Conservation (phyloP, 2,113 vertebrate genomes). For the Dissostichus mawsoni region DNA sequence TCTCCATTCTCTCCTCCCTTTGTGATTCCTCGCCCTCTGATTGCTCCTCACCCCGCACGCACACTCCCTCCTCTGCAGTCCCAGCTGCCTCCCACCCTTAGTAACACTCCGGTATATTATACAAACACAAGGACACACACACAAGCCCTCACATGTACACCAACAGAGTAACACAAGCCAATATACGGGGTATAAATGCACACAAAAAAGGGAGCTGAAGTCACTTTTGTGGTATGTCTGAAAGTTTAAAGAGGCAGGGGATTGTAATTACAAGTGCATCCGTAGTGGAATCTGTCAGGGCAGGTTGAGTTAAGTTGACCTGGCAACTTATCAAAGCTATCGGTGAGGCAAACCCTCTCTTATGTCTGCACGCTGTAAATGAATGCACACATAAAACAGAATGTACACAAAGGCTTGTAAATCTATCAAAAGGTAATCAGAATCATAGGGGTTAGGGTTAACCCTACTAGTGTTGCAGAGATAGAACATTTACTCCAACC, state of each 20-base stretch:
- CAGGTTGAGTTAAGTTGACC: slow-evolving; percentile 57
- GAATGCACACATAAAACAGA: slow-evolving; percentile 23
- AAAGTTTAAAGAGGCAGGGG: slow-evolving; percentile 36
- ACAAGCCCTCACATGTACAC: slow-evolving; percentile 40
- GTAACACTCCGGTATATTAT: slow-evolving; percentile 58
- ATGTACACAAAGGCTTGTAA: slow-evolving; percentile 29
- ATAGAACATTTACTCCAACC: slow-evolving; percentile 13
- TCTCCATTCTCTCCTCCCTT: slow-evolving; percentile 70
- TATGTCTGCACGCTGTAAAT: slow-evolving; percentile 44
- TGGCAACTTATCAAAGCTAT: slow-evolving; percentile 64
- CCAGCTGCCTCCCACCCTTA: slow-evolving; percentile 73
- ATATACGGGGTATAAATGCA: background rate
- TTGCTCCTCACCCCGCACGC: slow-evolving; percentile 26
- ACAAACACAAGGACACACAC: slow-evolving; percentile 46
- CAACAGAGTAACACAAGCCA: background rate
- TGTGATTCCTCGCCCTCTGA: slow-evolving; percentile 56
- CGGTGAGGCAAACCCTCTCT: slow-evolving; percentile 27
- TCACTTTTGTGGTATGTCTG: slow-evolving; percentile 76
- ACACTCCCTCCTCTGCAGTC: slow-evolving; percentile 48
- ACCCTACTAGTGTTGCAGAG: background rate
- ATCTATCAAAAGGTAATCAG: slow-evolving; percentile 1
- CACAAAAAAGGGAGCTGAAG: slow-evolving; percentile 50
- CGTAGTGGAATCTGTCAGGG: slow-evolving; percentile 69
- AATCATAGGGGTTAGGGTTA: no score
- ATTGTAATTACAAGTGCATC: slow-evolving; percentile 66